Conservation (phyloP, 2,888 invertebrate genomes). For the Perizoma affinitatum region DNA sequence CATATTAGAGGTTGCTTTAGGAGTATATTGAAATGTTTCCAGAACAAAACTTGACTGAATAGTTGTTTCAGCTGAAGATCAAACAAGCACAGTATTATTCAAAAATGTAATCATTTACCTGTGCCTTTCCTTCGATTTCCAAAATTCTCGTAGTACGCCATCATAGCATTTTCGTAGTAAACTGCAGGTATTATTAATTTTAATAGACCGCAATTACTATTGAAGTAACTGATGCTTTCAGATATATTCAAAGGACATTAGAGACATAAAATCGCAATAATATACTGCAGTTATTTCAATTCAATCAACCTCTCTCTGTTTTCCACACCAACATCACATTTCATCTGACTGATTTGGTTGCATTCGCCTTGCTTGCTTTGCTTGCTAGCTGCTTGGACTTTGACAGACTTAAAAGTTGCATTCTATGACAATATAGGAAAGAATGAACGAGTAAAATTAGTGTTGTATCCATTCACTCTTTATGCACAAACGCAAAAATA, state of each 20-base stretch:
- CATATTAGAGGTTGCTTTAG: constrained; percentile 28
- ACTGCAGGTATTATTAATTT: constrained; percentile 32
- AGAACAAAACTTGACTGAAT: neutral
- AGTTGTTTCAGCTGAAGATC: neutral
- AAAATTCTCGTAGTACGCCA: constrained; percentile 79
- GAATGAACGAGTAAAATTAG: too few species aligned
- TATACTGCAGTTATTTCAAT: constrained; percentile 40
- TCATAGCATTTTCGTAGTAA: constrained; percentile 68
- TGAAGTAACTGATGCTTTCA: constrained; percentile 42
- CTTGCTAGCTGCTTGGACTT: too few species aligned
- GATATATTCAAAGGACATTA: constrained; percentile 39
- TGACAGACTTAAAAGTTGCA: too few species aligned
- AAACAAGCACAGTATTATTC: neutral
- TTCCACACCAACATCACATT: constrained; percentile 51
- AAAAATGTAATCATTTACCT: constrained; percentile 43
- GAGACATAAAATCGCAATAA: constrained; percentile 45
- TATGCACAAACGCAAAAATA: too few species aligned
- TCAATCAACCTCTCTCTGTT: constrained; percentile 59
- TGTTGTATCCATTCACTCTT: too few species aligned
- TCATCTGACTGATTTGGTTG: constrained; percentile 28
- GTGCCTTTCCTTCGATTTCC: constrained; percentile 80
- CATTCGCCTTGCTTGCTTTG: neutral
- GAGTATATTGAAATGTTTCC: neutral
- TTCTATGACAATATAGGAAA: too few species aligned
- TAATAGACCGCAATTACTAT: constrained; percentile 35